These are phyloP conservation scores for Macaria liturata DNA, from an alignment of 2,888 invertebrate species.

Conservation along the genomic window DNA sequence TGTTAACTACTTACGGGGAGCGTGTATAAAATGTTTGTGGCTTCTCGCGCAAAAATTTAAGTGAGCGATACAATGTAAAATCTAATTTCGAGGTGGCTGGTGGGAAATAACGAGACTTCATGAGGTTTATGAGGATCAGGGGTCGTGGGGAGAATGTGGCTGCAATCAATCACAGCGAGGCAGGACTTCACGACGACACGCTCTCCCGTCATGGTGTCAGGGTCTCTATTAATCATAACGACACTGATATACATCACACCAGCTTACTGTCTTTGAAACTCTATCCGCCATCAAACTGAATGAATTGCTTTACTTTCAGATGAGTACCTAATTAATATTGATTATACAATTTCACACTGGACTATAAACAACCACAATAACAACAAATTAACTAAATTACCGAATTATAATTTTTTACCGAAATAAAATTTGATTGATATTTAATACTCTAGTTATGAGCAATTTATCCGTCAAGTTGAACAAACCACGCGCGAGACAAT, in stretches of 20 bases:
- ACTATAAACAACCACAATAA: no score
- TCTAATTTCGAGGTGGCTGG: slow-evolving; percentile 52
- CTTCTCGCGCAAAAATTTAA: slow-evolving; percentile 42
- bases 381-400: neutral
- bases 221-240: slow-evolving; percentile 32
- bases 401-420: no score
- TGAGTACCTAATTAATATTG: no score
- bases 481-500: slow-evolving; percentile 11
- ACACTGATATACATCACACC: slow-evolving; percentile 1
- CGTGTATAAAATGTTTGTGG: slow-evolving; percentile 53
- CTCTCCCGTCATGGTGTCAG: slow-evolving; percentile 39
- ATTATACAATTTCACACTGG: no score
- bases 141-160: slow-evolving; percentile 37
- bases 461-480: slow-evolving; percentile 5
- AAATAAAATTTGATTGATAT: slow-evolving; percentile 1
- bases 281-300: neutral
- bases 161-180: slow-evolving; percentile 59
- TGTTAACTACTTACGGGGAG: slow-evolving; percentile 49
- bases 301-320: no score
- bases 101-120: slow-evolving; percentile 41
- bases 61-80: slow-evolving; percentile 59
- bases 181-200: slow-evolving; percentile 37
- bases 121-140: slow-evolving; percentile 49
- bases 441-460: slow-evolving; percentile 1
- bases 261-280: neutral